Conservation (phyloP, 2,888 invertebrate species). For the Drosophila hamatofila region DNA sequence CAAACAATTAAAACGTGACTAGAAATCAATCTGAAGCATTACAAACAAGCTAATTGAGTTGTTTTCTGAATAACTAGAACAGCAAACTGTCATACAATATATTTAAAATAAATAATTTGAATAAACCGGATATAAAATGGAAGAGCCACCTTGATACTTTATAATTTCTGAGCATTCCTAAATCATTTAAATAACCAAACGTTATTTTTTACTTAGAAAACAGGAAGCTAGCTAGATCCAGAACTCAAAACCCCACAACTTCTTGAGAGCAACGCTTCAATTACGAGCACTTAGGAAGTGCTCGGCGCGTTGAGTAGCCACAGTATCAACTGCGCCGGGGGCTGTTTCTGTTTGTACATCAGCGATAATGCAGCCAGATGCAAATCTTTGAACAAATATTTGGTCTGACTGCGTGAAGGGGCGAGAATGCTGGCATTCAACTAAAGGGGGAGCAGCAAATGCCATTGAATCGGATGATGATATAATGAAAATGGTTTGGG, state of each 20-base stretch:
- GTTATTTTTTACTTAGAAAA: background rate
- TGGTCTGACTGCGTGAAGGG: conserved; percentile 66
- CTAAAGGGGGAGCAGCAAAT: conserved; percentile 24
- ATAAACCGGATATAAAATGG: background rate
- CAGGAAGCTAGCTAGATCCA: conserved; percentile 5
- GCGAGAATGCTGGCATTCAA: conserved; percentile 2
- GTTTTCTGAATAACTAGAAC: background rate
- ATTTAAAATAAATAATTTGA: background rate
- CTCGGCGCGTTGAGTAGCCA: background rate
- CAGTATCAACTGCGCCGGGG: conserved; percentile 13
- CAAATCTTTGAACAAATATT: conserved; percentile 80
- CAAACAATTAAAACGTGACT: conserved; percentile 37
- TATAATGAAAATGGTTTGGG: conserved; percentile 39
- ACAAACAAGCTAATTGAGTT: conserved; percentile 27
- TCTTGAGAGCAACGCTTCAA: conserved; percentile 12
- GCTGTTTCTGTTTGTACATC: conserved; percentile 28
- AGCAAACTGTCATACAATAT: background rate
- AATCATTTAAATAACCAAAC: background rate
- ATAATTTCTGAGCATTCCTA: no score
- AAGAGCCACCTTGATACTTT: background rate
- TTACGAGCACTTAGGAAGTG: conserved; percentile 31
- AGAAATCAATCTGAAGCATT: conserved; percentile 20
- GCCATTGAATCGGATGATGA: conserved; percentile 29
- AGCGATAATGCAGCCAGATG: conserved; percentile 69
- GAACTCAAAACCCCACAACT: background rate